Evolutionary conservation across 2,888 invertebrate species (phyloP).

Genomic region (Epicampocera succincta): DNA sequence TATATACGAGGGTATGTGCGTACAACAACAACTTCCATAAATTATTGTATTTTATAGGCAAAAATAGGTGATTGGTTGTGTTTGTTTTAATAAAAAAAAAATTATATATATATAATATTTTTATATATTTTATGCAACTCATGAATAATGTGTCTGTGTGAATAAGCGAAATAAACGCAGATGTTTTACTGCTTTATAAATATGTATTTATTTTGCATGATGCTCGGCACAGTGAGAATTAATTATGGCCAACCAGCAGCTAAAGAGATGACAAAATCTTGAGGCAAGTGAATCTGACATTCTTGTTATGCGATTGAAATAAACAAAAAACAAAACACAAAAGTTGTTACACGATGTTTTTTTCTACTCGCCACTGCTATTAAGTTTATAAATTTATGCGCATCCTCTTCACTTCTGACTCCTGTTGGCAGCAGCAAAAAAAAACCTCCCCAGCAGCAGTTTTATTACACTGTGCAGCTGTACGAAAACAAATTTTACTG

Average conservation of each 20-base stretch:
- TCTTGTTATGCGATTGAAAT: too few species aligned
- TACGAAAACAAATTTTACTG: slow-evolving; percentile 53
- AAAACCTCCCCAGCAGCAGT: slow-evolving; percentile 42
- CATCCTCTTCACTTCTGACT: too few species aligned
- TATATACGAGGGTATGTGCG: slow-evolving; percentile 42
- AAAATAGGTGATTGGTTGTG: background rate
- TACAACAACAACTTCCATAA: slow-evolving; percentile 51
- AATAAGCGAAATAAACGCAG: slow-evolving; percentile 5
- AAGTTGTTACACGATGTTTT: too few species aligned
- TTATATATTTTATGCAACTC: slow-evolving; percentile 20
- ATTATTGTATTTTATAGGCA: slow-evolving; percentile 9
- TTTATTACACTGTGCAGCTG: slow-evolving; percentile 55
- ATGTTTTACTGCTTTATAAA: background rate
- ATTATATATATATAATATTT: too few species aligned
- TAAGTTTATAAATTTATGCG: background rate
- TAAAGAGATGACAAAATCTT: too few species aligned
- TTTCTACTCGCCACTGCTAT: background rate
- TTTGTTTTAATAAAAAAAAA: background rate
- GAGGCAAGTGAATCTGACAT: too few species aligned
- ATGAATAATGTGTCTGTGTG: background rate
- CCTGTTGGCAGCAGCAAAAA: background rate
- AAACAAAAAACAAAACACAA: too few species aligned
- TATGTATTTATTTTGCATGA: too few species aligned
- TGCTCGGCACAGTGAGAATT: too few species aligned
- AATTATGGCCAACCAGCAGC: too few species aligned